phyloP scores from a whole-genome alignment of 2,113 vertebrate species.

The Carassius gibelio region DNA sequence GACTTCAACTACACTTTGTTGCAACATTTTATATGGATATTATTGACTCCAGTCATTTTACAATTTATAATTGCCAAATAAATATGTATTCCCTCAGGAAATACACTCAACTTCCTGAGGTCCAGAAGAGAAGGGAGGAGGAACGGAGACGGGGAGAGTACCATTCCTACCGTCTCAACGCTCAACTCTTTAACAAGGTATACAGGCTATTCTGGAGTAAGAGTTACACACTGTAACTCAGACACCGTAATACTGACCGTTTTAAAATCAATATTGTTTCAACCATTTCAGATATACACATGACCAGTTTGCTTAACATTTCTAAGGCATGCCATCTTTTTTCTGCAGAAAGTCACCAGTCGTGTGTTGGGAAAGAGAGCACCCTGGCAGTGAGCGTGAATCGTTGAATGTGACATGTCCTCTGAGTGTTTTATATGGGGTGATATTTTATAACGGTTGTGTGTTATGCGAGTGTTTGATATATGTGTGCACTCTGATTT shows the following conservation, averaged over 20 bases:
- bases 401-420: background rate
- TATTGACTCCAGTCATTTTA: background rate
- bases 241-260: background rate
- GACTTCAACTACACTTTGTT: background rate
- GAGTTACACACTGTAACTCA: background rate
- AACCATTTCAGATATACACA: background rate
- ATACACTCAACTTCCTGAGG: conserved; percentile 90
- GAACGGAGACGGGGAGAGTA: conserved; percentile 82
- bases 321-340: background rate
- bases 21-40: background rate
- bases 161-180: conserved; percentile 81
- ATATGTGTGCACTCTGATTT: background rate
- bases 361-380: conserved; percentile 63
- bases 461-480: background rate
- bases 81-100: conserved; percentile 74
- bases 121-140: conserved; percentile 81
- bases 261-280: background rate
- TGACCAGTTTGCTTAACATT: background rate
- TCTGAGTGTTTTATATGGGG: background rate
- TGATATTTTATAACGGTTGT: background rate
- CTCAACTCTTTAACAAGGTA: conserved; percentile 87
- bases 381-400: conserved; percentile 61
- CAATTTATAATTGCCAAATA: background rate
- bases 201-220: background rate
- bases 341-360: conserved; percentile 73